Evolutionary conservation across 2,797 vertebrate genomes (phyloP).

Genomic region (Peromyscus nudipes): DNA sequence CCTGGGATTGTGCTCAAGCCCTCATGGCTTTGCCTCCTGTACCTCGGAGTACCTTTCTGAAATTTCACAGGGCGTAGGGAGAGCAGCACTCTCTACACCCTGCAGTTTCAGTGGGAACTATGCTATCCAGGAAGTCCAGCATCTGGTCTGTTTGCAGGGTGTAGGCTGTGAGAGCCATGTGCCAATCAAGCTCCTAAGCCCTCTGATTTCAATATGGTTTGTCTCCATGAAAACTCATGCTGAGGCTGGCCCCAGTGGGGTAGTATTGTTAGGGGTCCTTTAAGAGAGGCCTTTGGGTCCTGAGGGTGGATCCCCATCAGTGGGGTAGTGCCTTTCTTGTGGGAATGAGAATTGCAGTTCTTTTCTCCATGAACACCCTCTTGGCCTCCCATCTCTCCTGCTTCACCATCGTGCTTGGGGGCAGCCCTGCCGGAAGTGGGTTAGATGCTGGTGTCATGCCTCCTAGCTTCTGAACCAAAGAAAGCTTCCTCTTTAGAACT

Average conservation of each 20-base stretch:
- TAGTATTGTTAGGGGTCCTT: neutral
- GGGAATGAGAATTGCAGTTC: neutral
- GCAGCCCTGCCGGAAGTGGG: too few species aligned
- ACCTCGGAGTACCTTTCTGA: neutral
- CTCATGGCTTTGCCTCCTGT: neutral
- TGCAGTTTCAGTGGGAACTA: too few species aligned
- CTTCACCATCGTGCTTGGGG: neutral
- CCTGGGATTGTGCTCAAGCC: neutral
- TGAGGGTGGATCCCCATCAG: neutral
- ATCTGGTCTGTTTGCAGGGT: neutral
- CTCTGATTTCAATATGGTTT: neutral
- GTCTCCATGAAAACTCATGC: neutral
- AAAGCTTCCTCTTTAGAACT: neutral
- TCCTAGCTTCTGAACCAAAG: neutral
- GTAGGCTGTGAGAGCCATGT: rapidly evolving
- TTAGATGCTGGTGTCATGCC: neutral
- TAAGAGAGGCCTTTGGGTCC: neutral
- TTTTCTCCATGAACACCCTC: neutral
- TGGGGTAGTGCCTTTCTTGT: neutral
- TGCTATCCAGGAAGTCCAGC: neutral
- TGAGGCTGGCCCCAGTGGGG: neutral
- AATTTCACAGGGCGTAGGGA: neutral
- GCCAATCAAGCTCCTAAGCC: neutral
- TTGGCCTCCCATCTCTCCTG: neutral
- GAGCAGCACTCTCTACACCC: neutral